Conservation (phyloP, 2,888 invertebrate species). For the Ectobius pallidus region DNA sequence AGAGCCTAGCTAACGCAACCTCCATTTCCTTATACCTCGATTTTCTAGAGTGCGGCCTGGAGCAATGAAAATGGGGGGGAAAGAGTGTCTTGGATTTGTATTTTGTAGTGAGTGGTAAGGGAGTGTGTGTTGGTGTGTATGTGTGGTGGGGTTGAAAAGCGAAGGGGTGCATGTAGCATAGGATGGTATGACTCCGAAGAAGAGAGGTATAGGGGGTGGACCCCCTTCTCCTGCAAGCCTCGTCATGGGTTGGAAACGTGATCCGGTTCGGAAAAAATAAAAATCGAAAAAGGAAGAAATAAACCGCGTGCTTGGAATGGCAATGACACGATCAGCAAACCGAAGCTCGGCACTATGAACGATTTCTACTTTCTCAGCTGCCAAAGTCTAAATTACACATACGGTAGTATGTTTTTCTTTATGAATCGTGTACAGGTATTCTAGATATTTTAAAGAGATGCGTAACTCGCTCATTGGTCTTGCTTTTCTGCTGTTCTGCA, state of each 20-base stretch:
- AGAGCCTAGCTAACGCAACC: conserved; percentile 15
- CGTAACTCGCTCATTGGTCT: too few relatives aligned
- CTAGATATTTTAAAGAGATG: too few relatives aligned
- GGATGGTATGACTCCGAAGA: neutral
- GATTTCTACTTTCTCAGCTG: too few relatives aligned
- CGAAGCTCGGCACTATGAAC: neutral
- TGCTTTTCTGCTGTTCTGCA: too few relatives aligned
- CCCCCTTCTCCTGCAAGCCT: too few relatives aligned
- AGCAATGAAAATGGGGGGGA: neutral
- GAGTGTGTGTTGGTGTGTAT: neutral
- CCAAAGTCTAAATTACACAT: too few relatives aligned
- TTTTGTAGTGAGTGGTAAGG: conserved; percentile 1
- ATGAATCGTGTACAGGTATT: too few relatives aligned
- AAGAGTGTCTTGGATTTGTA: neutral
- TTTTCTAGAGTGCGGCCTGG: conserved; percentile 17
- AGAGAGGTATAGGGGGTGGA: conserved; percentile 1
- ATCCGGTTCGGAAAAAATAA: conserved; percentile 37
- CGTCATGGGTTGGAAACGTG: conserved; percentile 39
- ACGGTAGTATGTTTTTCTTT: too few relatives aligned
- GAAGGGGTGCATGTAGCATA: neutral
- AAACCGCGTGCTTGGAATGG: conserved; percentile 34
- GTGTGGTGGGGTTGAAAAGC: neutral
- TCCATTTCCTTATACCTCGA: conserved; percentile 17
- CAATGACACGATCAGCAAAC: conserved; percentile 3
- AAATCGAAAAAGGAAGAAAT: conserved; percentile 38